These are phyloP conservation scores for Nanger granti DNA, from an alignment of 2,113 vertebrate species.

Conservation along the genomic window DNA sequence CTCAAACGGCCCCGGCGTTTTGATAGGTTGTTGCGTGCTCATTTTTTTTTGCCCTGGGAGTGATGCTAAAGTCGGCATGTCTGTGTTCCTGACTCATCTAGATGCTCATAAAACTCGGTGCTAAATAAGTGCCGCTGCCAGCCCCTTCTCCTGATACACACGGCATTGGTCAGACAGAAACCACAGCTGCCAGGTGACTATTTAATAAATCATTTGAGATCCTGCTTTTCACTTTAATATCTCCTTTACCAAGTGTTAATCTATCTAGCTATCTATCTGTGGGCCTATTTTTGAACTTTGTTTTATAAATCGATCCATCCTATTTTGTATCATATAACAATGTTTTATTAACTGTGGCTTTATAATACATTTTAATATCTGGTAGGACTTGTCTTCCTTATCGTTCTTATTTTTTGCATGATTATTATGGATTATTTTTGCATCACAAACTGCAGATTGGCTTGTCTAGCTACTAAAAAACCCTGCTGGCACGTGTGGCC, in stretches of 20 bases:
- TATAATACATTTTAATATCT: not conserved
- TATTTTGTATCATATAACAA: not conserved
- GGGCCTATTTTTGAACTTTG: not conserved
- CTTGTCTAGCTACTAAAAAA: not conserved
- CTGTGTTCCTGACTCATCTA: not conserved
- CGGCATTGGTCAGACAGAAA: not conserved
- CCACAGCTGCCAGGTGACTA: not conserved
- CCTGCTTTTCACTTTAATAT: not conserved
- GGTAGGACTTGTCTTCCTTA: not conserved
- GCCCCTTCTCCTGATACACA: not conserved
- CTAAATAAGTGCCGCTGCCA: accelerated
- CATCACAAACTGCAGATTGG: not conserved
- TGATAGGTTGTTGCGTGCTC: not conserved
- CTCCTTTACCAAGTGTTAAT: not conserved
- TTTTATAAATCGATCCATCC: not conserved
- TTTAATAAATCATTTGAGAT: not conserved
- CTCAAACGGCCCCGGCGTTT: not conserved
- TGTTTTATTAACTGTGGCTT: not conserved
- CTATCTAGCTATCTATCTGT: not conserved
- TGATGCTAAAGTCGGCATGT: not conserved
- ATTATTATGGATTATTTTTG: not conserved
- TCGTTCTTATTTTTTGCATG: not conserved
- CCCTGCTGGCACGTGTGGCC: not conserved
- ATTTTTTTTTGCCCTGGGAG: not conserved
- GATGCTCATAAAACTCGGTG: not conserved